A percentile compares a stretch with the other conserved stretches of the same genome.
These are phyloP conservation scores for Micromussa lordhowensis DNA, from an alignment of 92 coral and sea anemone genomes.

Conservation along the genomic window DNA sequence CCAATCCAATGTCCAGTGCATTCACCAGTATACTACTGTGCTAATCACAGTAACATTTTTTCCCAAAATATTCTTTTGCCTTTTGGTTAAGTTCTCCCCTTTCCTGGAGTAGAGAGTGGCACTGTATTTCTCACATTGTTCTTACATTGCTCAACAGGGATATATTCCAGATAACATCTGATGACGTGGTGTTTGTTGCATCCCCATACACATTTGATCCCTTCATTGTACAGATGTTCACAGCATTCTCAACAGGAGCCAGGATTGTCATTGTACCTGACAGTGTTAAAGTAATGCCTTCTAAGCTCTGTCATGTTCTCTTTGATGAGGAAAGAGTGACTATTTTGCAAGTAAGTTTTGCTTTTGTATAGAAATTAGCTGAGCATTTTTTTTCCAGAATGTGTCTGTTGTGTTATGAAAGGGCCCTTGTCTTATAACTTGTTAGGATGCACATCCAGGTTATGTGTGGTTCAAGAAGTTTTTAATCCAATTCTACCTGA, in stretches of 20 bases:
- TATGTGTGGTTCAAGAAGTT: too few relatives aligned
- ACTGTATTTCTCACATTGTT: background rate
- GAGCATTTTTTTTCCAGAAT: background rate
- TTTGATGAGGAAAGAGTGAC: conserved; percentile 82
- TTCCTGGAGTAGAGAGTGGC: too few relatives aligned
- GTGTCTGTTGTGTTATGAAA: too few relatives aligned
- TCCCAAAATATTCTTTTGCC: too few relatives aligned
- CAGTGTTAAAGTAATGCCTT: conserved; percentile 66
- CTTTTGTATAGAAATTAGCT: background rate
- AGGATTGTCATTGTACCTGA: conserved; percentile 80
- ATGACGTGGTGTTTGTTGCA: conserved; percentile 81
- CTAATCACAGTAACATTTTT: too few relatives aligned
- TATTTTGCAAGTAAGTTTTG: conserved; percentile 79
- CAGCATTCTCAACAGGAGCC: conserved; percentile 81
- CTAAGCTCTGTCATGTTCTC: conserved; percentile 68
- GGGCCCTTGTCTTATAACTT: too few relatives aligned
- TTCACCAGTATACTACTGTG: too few relatives aligned
- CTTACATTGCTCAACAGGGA: conserved; percentile 3
- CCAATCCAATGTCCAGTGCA: too few relatives aligned
- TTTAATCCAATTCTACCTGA: too few relatives aligned
- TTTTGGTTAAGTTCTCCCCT: too few relatives aligned
- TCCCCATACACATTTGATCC: conserved; percentile 99
- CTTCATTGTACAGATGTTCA: conserved; percentile 88
- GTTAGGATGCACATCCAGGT: too few relatives aligned
- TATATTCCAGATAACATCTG: conserved; percentile 65